Evolutionary conservation across 1,140 invertebrate species (phyloP), one percentile per base, ranked within the genome.

Genomic region (Trissolcus basalis): DNA sequence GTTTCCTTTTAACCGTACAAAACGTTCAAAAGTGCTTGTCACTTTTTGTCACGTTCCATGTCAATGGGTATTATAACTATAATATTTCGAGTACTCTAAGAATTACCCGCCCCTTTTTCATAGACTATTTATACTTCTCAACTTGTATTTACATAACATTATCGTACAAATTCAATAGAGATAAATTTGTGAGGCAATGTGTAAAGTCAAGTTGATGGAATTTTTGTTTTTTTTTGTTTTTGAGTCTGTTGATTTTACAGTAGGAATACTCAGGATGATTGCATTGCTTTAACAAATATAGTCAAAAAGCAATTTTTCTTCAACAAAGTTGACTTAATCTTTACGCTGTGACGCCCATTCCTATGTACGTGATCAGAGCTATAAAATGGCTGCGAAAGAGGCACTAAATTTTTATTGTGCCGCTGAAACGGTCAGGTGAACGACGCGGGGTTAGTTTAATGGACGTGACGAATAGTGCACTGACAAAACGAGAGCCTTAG

Each of bases 341-440:
- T 69, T 51, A 68, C 64, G 61, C 63, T 45, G 58, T 51, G 59
- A 73, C 69, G 70, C 54, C 65, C 70, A 67, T 73, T 73, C 48
- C 50, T 60, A 70, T 69, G 70, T 78, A 78, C 76, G 76, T 73
- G 76, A 73, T 73, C 76, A 73, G 76, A 78, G 65, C 76, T 59
- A 73, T 78, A 73, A 78, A 78, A 73, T 50, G 64, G 65, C 65
- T 59, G 60, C 60, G 70, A 73, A 72, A 78, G 65, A 73, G 68
- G 69, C 69, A 78, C 76, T 73, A 78, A 78, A 78, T 78, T 78
- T 78, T 78, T 73, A 78, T 78, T 78, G 76, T 78, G 50, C 59
- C 50, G 35, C 65, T 72, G 60, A 73, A 73, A 78, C 65, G 70
- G 76, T 73, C 65, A 78, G 76, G 59, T 73, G 76, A 73, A 78